Base-by-base conservation (phyloP, 2,113 vertebrate species). In the Phrynocephalus versicolor region DNA sequence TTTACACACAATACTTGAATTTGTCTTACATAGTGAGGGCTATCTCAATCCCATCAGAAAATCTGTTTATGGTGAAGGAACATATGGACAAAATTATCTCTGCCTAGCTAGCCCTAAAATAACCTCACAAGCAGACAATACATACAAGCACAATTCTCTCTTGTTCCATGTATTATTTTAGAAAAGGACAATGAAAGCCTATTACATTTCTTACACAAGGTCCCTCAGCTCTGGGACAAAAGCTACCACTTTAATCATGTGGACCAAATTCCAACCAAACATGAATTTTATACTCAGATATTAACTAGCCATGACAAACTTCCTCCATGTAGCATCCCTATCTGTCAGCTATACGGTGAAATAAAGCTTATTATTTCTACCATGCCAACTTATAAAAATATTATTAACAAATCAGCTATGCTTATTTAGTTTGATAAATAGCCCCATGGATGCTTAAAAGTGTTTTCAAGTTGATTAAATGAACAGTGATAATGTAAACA, bases 331-430 rank as follows among this genome's bases (percentile, higher is more conserved):
- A 14, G 37, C 23, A 60, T 60, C 33, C 19, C 19, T 35, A 16
- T 27, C 51, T n/a, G 35, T 35, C 25, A 58, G 15, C 51, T 57
- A 19, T 72, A n/a, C n/a, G 57, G n/a, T 16, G 30, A 33, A 27
- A 8, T 58, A 30, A 58, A 33, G 16, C 25, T 58, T 71, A 72
- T 37, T 71, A 1, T 70, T 51, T 27, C 23, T 70, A 55, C 25
- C 71, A 67, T 57, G 37, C 57, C 7, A 6, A 72, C 67, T 82
- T 37, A 41, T 15, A 71, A 33, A 55, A 82, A 71, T 16, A 72
- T 82, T 72, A 82, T 39, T 51, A 82, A 57, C 45, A 58, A 82
- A 58, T 70, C 45, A 81, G n/a, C 33, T 69, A 70, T 55, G n/a
- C 18, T 21, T 27, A 55, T 70, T 19, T 51, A n/a, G 33, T 51